Base-by-base conservation (phyloP, 2,113 vertebrate genomes). In the Aphelocoma coerulescens region DNA sequence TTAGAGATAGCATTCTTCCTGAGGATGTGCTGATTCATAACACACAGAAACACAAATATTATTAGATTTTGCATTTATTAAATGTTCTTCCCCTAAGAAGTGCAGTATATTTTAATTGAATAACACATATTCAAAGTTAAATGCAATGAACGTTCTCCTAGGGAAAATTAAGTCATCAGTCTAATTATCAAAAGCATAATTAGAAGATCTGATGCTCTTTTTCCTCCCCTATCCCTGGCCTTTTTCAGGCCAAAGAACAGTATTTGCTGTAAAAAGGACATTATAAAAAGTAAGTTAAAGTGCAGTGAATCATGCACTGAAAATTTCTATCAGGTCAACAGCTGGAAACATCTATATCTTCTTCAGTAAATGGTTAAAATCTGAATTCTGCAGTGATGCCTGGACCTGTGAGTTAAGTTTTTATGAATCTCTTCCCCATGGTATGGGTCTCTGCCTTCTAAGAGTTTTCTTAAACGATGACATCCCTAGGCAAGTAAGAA, bases 401-500 rank as follows among this genome's bases (percentile, higher is more conserved):
- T 75, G 39, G 7, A 24, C 32, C 39, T 80, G 9, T 44, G 46
- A 55, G 35, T 41, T 80, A 78, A 74, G 46, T 21, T 87, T 95
- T 57, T 58, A 82, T 63, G 58, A 76, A 39, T 54, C 10, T 61
- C 46, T 90, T 85, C 28, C 58, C 35, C 23, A 44, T 10, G 24
- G 10, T 41, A 39, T 48, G 28, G 6, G 55, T 90, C 46, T 88
- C 41, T 1, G 11, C 51, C 35, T 91, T 89, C 46, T 87, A 74
- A 79, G 10, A 22, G 19, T 76, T 94, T 33, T 69, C 61, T 94
- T 91, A 93, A 94, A 85, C 83, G 55, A 93, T 91, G 59, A 92
- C 74, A 83, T 79, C 84, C 85, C 89, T 89, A 96, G 62, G 87
- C 84, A 94, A 90, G 62, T 37, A 68, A 77, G 79, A 89, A 51